These are phyloP conservation scores for Terrapene triunguis DNA, from an alignment of 2,113 vertebrate species.

Conservation along the genomic window DNA sequence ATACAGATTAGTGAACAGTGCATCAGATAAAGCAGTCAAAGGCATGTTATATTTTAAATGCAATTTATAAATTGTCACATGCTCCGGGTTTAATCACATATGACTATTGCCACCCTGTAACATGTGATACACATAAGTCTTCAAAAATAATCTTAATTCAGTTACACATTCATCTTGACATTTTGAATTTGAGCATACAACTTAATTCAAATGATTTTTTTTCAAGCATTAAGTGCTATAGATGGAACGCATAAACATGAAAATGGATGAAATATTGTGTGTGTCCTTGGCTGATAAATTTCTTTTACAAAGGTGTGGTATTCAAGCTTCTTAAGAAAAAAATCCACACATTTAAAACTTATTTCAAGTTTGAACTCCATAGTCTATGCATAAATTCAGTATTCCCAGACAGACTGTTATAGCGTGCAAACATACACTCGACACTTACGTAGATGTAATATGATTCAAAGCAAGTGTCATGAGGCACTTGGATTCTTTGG, in stretches of 20 bases:
- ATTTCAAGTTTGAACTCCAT: neutral
- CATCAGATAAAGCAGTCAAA: neutral
- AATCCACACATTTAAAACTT: neutral
- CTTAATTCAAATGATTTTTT: neutral
- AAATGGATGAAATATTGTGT: neutral
- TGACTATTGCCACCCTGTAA: neutral
- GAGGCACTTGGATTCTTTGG: neutral
- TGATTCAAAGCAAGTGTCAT: neutral
- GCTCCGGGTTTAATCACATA: neutral
- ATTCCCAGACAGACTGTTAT: neutral
- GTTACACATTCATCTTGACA: neutral
- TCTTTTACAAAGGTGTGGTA: fast-evolving
- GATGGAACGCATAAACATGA: neutral
- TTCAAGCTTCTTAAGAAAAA: neutral
- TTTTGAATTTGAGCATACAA: neutral
- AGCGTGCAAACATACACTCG: neutral
- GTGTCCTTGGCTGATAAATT: neutral
- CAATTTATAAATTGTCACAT: neutral
- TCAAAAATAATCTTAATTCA: neutral
- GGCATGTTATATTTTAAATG: neutral
- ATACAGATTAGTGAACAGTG: neutral
- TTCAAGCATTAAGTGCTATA: neutral
- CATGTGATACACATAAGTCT: neutral
- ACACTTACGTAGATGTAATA: neutral
- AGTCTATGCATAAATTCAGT: fast-evolving